Evolutionary conservation across 2,113 vertebrate genomes (phyloP).

Genomic region (Colius striatus): DNA sequence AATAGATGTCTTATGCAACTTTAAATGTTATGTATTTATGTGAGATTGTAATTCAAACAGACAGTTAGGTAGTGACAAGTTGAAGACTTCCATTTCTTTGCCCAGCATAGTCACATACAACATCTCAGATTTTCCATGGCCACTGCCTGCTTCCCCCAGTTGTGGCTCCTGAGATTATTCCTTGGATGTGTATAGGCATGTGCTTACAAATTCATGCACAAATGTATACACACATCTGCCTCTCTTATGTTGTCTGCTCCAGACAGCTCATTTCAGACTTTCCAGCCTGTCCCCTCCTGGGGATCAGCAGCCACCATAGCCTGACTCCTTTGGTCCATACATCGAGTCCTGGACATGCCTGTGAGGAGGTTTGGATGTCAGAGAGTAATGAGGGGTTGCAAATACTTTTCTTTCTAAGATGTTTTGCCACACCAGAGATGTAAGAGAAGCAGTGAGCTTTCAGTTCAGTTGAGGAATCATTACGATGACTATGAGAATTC

Average conservation of each 20-base stretch:
- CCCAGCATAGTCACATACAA: no score
- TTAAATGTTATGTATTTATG: neutral
- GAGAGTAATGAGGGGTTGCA: neutral
- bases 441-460: neutral
- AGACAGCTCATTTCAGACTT: neutral
- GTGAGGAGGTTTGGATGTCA: neutral
- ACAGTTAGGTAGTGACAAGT: rapidly evolving
- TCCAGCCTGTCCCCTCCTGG: neutral
- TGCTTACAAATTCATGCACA: rapidly evolving
- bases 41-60: neutral
- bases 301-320: neutral
- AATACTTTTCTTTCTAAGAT: neutral
- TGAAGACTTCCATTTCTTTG: neutral
- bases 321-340: neutral
- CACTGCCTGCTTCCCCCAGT: neutral
- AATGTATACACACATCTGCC: rapidly evolving
- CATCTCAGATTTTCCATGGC: neutral
- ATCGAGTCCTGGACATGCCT: neutral
- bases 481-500: neutral
- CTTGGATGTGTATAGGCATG: rapidly evolving
- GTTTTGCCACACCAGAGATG: neutral
- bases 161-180: neutral
- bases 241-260: neutral
- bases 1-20: neutral
- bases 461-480: neutral